These are phyloP conservation scores for zebrafish (Danio rerio) DNA, from an alignment of 2,113 vertebrate species.

Conservation along the genomic window GRCz12tu NC_133191.1:13756501-13757000, in stretches of 20 bases:
- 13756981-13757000: constrained; percentile 59
- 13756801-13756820: constrained; percentile 69
- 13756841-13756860: constrained; percentile 49
- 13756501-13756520: constrained; percentile 83
- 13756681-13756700: constrained; percentile 70
- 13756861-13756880: constrained; percentile 58
- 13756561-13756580: constrained; percentile 65
- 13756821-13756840: constrained; percentile 57
- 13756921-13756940: constrained; percentile 85
- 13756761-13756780: constrained; percentile 88
- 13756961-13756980: constrained; percentile 45
- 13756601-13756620: constrained; percentile 72
- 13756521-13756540: constrained; percentile 74
- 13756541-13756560: constrained; percentile 57
- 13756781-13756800: constrained; percentile 81
- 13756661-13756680: constrained; percentile 85
- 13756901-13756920: constrained; percentile 77
- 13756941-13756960: constrained; percentile 72
- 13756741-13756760: constrained; percentile 82
- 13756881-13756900: constrained; percentile 60
- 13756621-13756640: constrained; percentile 84
- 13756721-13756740: constrained; percentile 59
- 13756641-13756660: constrained; percentile 86
- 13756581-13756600: constrained; percentile 53
- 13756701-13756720: constrained; percentile 48